These are phyloP conservation scores for Jacana jacana DNA, from an alignment of 2,113 vertebrate species.

Conservation along the genomic window DNA sequence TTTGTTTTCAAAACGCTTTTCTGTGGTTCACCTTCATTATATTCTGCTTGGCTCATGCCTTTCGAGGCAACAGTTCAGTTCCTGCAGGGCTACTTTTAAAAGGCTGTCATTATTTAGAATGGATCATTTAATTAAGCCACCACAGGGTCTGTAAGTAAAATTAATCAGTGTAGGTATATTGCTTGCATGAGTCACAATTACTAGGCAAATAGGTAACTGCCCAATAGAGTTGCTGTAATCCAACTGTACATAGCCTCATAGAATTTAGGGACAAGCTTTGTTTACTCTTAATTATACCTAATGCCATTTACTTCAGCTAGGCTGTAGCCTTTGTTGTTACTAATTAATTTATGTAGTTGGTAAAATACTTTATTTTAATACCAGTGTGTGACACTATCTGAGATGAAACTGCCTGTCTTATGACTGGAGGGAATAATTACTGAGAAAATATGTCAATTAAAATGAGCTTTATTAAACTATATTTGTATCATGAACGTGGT, in stretches of 20 bases:
- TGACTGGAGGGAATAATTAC: conserved; percentile 41
- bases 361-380: conserved; percentile 54
- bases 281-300: conserved; percentile 65
- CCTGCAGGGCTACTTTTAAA: conserved; percentile 62
- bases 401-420: conserved; percentile 20
- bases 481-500: neutral
- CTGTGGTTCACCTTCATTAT: conserved; percentile 37
- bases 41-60: conserved; percentile 36
- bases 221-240: conserved; percentile 59
- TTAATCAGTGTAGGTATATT: conserved; percentile 74
- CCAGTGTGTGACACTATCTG: neutral
- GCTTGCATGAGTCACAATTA: conserved; percentile 68
- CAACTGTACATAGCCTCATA: conserved; percentile 33
- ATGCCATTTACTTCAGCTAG: conserved; percentile 37
- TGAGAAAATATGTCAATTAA: conserved; percentile 43
- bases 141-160: conserved; percentile 66
- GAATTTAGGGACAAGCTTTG: conserved; percentile 64
- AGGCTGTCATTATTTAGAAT: conserved; percentile 67
- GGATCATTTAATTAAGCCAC: conserved; percentile 76
- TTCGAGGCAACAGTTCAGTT: conserved; percentile 49
- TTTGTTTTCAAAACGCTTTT: conserved; percentile 1
- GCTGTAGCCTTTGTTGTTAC: neutral
- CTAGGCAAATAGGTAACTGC: conserved; percentile 64
- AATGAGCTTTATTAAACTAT: conserved; percentile 31
- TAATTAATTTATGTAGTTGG: conserved; percentile 65